Evolutionary conservation across 2,113 vertebrate species (phyloP), one percentile per base, ranked within the genome.

Genomic region (Hiodon tergisus): DNA sequence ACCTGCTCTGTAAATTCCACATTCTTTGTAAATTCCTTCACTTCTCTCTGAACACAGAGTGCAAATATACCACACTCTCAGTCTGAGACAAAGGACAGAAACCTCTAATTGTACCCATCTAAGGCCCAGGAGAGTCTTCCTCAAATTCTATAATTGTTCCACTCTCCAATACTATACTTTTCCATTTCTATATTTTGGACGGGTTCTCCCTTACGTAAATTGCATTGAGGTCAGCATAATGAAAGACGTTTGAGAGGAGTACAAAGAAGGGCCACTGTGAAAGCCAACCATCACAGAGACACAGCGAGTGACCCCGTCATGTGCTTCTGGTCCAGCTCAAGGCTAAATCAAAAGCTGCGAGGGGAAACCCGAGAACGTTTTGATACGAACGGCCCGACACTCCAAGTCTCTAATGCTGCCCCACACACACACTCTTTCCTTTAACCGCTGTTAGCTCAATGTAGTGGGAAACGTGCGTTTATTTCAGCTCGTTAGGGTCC

Each of bases 41-140:
- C 13, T 51, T 59, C 62, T 46, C 69, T 58, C 48, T 13, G 11
- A 14, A 47, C 5, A 1, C 57, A 4, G 46, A 54, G 58, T n/a
- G 47, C 51, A 54, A 47, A 65, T 16, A 63, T 31, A 66, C 62
- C n/a, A 51, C 58, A 13, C 46, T 50, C 70, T 59, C 55, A 7
- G 55, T 0, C 73, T 66, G 16, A 50, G 68, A n/a, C 17, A 62
- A 71, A 54, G 48, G 59, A 53, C 2, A 11, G 60, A 70, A 63
- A 57, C 60, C 75, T 71, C 48, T 66, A 71, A 76, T 76, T 57
- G 60, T 14, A 66, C 13, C 60, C 51, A 71, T 51, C 13, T 11
- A 3, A 17, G 3, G 48, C 57, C 51, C 4, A 60, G 50, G 50
- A 11, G 7, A 55, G 52, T 74, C 31, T 57, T 76, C 59, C 6